These are phyloP conservation scores for Odontocerum albicorne DNA, from an alignment of 2,888 invertebrate genomes.

Conservation along the genomic window DNA sequence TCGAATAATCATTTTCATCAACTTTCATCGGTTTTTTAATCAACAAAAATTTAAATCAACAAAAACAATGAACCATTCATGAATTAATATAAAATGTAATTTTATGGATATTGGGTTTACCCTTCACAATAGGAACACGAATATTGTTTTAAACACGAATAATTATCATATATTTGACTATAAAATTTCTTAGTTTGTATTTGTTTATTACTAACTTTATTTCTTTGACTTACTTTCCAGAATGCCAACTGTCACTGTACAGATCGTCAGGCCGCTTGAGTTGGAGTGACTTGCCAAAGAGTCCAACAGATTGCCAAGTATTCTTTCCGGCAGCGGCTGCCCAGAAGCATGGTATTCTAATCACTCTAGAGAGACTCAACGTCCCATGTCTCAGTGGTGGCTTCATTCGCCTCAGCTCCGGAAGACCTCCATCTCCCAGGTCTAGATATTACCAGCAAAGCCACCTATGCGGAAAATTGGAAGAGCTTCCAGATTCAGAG, in stretches of 20 bases:
- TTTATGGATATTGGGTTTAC: no score
- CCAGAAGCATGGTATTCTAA: constrained; percentile 59
- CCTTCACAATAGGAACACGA: no score
- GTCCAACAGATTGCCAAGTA: constrained; percentile 56
- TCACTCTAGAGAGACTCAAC: constrained; percentile 68
- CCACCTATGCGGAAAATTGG: constrained; percentile 68
- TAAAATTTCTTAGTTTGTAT: no score
- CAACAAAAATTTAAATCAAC: background rate
- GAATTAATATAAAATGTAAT: no score
- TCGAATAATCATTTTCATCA: background rate
- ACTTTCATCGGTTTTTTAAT: background rate
- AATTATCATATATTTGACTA: no score
- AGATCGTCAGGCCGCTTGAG: constrained; percentile 52
- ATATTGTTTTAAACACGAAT: no score
- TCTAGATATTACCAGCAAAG: constrained; percentile 43
- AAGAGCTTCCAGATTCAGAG: constrained; percentile 62
- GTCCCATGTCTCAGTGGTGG: constrained; percentile 66
- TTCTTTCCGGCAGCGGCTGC: constrained; percentile 52
- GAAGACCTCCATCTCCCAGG: constrained; percentile 41
- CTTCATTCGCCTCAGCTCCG: constrained; percentile 60
- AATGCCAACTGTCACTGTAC: constrained; percentile 60
- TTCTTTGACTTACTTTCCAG: no score
- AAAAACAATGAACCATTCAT: no score
- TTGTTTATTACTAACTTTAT: no score
- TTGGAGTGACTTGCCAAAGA: constrained; percentile 57